Conservation (phyloP, 2,113 vertebrate species). For the Willisornis vidua region DNA sequence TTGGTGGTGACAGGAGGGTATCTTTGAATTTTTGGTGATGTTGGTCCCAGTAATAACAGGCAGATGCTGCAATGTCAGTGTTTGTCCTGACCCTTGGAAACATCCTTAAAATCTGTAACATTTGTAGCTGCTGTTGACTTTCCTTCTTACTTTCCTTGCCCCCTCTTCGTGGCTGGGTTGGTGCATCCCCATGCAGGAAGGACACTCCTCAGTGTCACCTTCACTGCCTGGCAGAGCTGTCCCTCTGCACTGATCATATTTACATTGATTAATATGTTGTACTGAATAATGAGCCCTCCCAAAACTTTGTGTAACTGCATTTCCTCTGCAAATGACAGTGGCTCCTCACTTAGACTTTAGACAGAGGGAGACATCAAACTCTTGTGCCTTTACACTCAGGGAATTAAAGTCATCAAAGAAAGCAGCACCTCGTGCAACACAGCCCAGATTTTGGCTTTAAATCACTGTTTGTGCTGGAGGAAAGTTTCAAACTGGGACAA, state of each 20-base stretch:
- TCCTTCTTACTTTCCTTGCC: background rate
- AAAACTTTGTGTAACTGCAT: conserved; percentile 14
- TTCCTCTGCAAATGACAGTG: background rate
- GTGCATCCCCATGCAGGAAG: background rate
- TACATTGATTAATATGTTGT: conserved; percentile 60
- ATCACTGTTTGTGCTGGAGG: background rate
- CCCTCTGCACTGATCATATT: conserved; percentile 30
- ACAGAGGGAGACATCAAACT: background rate
- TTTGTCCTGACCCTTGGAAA: background rate
- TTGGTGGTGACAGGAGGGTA: background rate
- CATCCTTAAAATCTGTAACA: background rate
- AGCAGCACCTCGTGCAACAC: background rate
- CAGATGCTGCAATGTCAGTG: background rate
- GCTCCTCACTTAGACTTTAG: background rate
- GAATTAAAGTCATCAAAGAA: background rate
- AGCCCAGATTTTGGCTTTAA: background rate
- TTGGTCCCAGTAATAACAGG: background rate
- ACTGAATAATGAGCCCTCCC: conserved; percentile 38
- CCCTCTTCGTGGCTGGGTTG: background rate
- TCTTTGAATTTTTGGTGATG: background rate
- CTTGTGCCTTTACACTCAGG: background rate
- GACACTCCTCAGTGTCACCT: conserved; percentile 6
- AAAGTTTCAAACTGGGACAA: background rate
- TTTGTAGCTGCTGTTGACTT: conserved; percentile 3
- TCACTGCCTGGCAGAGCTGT: background rate